Base-by-base conservation (phyloP, 30 jellyfish, hydroid and myxozoan genomes). In the Rhopilema esculentum region DNA sequence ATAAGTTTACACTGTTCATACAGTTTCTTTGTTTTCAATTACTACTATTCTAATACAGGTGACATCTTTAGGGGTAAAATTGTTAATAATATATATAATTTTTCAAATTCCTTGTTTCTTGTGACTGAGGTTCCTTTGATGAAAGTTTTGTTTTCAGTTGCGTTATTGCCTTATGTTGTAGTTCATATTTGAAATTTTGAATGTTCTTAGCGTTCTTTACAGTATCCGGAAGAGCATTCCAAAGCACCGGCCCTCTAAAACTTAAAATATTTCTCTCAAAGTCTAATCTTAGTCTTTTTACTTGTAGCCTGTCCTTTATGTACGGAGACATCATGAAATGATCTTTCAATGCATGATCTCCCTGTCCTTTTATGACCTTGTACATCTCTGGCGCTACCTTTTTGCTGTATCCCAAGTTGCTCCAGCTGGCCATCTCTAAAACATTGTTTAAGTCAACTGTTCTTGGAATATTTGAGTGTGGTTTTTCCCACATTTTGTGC, bases 221-320 rank as follows among this genome's bases (percentile, higher is more conserved):
- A 49, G 63, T n/a, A 49, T 76, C 87, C 27, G 87, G 87, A 75
- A 76, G 87, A 76, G 74, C 87, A 76, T 76, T 76, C 87, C 87
- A 48, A 22, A 76, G 74, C 87, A 76, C 87, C 27, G 87, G 87
- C 75, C 74, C 87, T 76, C 87, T 76, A 76, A 76, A 76, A 76
- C 52, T 20, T 69, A 18, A 25, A 8, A 9, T 29, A 8, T 25
- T n/a, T n/a, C n/a, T n/a, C n/a, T n/a, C n/a, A n/a, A n/a, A n/a
- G n/a, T n/a, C n/a, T n/a, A n/a, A n/a, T n/a, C n/a, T n/a, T n/a
- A n/a, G n/a, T n/a, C n/a, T n/a, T n/a, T n/a, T 1, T 26, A 69
- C 52, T 30, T 69, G 1, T 19, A 69, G 61, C 9, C 80, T 25
- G 66, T 29, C 68, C 51, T 19, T 49, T 49, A 33, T 76, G 86